A percentile compares a stretch with the other conserved stretches of the same genome.
phyloP scores from a whole-genome alignment of 2,888 invertebrate species.

The Dermolepida albohirtum region DNA sequence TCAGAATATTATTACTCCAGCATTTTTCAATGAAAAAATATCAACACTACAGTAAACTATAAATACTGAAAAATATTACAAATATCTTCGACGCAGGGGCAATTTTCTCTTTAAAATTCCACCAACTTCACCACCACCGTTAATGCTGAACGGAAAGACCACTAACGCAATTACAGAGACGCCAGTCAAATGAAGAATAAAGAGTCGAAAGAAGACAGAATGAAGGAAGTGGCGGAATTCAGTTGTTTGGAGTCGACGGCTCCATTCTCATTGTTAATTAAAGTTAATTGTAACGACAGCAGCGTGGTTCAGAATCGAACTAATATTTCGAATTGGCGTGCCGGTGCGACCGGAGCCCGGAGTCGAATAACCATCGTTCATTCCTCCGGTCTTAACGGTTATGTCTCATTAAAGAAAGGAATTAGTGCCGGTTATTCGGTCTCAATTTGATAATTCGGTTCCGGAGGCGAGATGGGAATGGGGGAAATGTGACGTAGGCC shows the following conservation, averaged over 20 bases:
- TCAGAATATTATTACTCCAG: too few species aligned
- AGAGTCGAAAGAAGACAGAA: slow-evolving; percentile 24
- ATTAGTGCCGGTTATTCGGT: slow-evolving; percentile 33
- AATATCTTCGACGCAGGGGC: too few species aligned
- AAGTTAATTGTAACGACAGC: slow-evolving; percentile 56
- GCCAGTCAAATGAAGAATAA: slow-evolving; percentile 39
- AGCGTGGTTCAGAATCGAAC: slow-evolving; percentile 49
- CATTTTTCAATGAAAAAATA: too few species aligned
- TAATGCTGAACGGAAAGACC: too few species aligned
- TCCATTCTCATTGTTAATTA: slow-evolving; percentile 55
- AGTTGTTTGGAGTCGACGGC: slow-evolving; percentile 53
- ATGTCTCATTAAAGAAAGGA: slow-evolving; percentile 35
- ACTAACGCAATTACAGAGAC: slow-evolving; percentile 49
- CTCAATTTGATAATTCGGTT: slow-evolving; percentile 38
- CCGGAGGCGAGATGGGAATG: slow-evolving; percentile 24
- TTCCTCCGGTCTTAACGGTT: slow-evolving; percentile 29
- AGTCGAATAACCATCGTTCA: slow-evolving; percentile 33
- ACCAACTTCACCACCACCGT: too few species aligned
- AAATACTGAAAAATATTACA: too few species aligned
- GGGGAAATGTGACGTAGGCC: slow-evolving; percentile 19
- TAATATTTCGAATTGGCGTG: slow-evolving; percentile 51
- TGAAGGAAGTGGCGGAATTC: slow-evolving; percentile 49
- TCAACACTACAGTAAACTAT: too few species aligned
- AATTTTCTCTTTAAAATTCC: too few species aligned
- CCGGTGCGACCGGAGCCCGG: slow-evolving; percentile 2